These are phyloP conservation scores for Trachelipus rathkii DNA, from an alignment of 1,140 invertebrate species.

Conservation along the genomic window DNA sequence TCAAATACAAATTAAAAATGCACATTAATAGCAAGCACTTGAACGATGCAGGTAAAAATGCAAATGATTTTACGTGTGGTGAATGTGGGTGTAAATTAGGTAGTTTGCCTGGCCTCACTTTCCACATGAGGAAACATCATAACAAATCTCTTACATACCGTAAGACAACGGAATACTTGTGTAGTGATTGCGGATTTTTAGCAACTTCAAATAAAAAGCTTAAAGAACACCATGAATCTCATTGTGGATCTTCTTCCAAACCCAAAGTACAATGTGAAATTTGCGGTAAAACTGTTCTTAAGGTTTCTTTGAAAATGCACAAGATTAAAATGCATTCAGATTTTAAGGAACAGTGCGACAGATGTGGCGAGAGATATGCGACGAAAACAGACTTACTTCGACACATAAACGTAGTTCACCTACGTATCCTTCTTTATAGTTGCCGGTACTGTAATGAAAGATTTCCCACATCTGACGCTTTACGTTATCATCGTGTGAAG, in stretches of 20 bases:
- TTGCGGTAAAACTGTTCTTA: constrained; percentile 45
- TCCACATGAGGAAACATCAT: constrained; percentile 46
- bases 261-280: constrained; percentile 44
- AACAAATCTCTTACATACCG: constrained; percentile 43
- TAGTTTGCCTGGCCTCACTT: constrained; percentile 44
- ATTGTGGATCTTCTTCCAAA: constrained; percentile 44
- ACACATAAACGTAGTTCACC: constrained; percentile 43
- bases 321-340: constrained; percentile 46
- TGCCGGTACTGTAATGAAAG: constrained; percentile 43
- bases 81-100: constrained; percentile 44
- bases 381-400: constrained; percentile 43
- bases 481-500: constrained; percentile 44
- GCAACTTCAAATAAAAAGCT: constrained; percentile 43
- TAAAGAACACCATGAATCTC: constrained; percentile 43
- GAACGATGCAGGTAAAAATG: constrained; percentile 43
- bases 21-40: constrained; percentile 45
- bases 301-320: constrained; percentile 45
- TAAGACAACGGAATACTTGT: constrained; percentile 42
- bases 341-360: constrained; percentile 45
- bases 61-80: constrained; percentile 45
- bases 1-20: constrained; percentile 45
- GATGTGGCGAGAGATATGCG: constrained; percentile 44
- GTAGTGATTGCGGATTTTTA: constrained; percentile 45
- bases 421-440: constrained; percentile 41
- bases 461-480: constrained; percentile 44